Conservation (phyloP, 2,888 invertebrate genomes). For the Synergus gifuensis region DNA sequence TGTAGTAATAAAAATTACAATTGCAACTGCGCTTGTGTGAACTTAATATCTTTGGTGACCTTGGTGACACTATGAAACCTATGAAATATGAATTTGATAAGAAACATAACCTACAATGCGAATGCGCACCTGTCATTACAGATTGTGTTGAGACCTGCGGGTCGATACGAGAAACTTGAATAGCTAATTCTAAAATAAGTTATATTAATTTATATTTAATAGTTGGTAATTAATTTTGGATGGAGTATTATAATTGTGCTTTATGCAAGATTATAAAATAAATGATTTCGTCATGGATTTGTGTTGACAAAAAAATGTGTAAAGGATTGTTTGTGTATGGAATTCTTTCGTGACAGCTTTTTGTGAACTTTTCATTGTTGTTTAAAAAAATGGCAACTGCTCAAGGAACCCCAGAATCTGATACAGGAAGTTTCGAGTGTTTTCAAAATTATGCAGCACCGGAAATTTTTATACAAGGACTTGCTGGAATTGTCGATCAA, state of each 20-base stretch:
- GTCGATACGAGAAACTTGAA: background rate
- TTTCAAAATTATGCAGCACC: slow-evolving; percentile 94
- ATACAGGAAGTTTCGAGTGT: slow-evolving; percentile 87
- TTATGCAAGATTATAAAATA: background rate
- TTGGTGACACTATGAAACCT: too few relatives aligned
- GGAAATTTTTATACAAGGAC: slow-evolving; percentile 94
- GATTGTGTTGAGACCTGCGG: background rate
- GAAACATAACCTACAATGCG: too few relatives aligned
- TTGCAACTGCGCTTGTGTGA: too few relatives aligned
- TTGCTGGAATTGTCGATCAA: slow-evolving; percentile 94
- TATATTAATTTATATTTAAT: background rate
- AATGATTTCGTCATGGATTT: background rate
- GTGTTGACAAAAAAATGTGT: background rate
- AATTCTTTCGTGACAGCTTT: background rate
- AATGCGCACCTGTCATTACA: too few relatives aligned
- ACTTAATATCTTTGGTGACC: too few relatives aligned
- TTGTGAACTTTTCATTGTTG: background rate
- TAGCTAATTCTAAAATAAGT: too few relatives aligned
- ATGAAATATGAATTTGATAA: too few relatives aligned
- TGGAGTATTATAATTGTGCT: background rate
- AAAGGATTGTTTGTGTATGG: background rate
- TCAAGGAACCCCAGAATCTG: slow-evolving; percentile 79
- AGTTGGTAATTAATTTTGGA: background rate
- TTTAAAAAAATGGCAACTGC: slow-evolving; percentile 69
- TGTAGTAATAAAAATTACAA: too few relatives aligned